Percentiles rank a stretch among this genome's conserved stretches.
These are phyloP conservation scores for Lontra canadensis DNA, from an alignment of 2,113 vertebrate species.

Conservation along the genomic window DNA sequence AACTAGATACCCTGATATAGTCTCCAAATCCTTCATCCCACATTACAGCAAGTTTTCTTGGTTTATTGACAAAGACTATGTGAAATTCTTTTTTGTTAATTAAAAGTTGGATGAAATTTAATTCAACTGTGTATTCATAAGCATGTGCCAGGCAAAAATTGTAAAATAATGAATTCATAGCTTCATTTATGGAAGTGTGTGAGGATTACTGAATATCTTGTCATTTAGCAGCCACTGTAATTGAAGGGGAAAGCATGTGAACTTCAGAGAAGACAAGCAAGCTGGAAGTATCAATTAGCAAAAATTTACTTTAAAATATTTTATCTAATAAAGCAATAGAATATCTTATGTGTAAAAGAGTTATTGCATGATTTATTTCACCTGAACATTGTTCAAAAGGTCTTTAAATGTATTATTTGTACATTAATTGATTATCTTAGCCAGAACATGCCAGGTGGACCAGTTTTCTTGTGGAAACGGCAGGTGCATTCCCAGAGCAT, in stretches of 20 bases:
- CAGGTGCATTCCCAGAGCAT: conserved; percentile 92
- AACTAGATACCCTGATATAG: neutral
- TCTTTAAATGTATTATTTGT: conserved; percentile 13
- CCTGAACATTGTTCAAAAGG: neutral
- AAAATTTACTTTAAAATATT: conserved; percentile 22
- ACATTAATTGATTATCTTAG: conserved; percentile 79
- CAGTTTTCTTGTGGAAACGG: conserved; percentile 96
- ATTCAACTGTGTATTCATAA: conserved; percentile 6
- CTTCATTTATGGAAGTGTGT: neutral
- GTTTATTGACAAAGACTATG: neutral
- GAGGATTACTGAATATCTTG: neutral
- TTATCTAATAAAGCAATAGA: neutral
- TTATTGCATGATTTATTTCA: neutral
- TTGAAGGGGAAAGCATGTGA: neutral
- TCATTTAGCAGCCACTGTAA: neutral
- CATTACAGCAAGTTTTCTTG: neutral
- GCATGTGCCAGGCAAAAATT: neutral
- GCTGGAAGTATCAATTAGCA: neutral
- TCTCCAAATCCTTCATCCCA: neutral
- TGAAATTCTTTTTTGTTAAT: neutral
- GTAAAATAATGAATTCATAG: conserved; percentile 1
- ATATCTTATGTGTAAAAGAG: neutral
- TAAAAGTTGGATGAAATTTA: conserved; percentile 27
- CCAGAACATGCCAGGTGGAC: conserved; percentile 91
- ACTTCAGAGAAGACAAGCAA: neutral